Percentiles rank a stretch among this genome's conserved stretches.
These are phyloP conservation scores for Chelidonichthys spinosus DNA, from an alignment of 2,797 vertebrate species.

Conservation along the genomic window DNA sequence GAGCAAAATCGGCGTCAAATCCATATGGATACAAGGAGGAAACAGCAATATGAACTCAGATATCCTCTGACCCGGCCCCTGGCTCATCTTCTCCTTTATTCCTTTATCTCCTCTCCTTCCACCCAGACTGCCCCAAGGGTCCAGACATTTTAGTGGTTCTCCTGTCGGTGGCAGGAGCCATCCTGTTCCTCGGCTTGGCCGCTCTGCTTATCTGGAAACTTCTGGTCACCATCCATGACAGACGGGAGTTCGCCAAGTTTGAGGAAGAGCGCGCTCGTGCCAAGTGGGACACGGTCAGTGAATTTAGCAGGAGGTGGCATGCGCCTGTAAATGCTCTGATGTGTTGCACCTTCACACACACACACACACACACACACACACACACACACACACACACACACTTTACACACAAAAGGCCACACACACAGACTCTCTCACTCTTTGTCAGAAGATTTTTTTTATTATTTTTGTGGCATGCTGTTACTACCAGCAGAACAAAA, in stretches of 20 bases:
- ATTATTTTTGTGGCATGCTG: constrained; percentile 78
- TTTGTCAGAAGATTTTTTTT: constrained; percentile 64
- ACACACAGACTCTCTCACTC: constrained; percentile 44
- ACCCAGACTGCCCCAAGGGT: constrained; percentile 93
- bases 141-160: constrained; percentile 93
- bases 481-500: constrained; percentile 80
- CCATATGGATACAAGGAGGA: constrained; percentile 17
- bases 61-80: constrained; percentile 22
- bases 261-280: constrained; percentile 95
- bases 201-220: constrained; percentile 97
- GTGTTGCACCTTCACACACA: not conserved
- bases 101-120: constrained; percentile 36
- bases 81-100: constrained; percentile 26
- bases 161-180: constrained; percentile 92
- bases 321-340: not conserved
- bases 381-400: not conserved
- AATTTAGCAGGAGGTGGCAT: not conserved
- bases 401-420: constrained; percentile 55
- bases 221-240: constrained; percentile 96
- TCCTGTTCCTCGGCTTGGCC: constrained; percentile 92
- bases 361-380: constrained; percentile 61
- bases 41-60: constrained; percentile 12
- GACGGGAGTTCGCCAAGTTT: constrained; percentile 95
- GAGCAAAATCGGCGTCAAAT: not conserved
- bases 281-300: constrained; percentile 96